Evolutionary conservation across 2,113 vertebrate genomes (phyloP).

Genomic region (Zingel zingel): DNA sequence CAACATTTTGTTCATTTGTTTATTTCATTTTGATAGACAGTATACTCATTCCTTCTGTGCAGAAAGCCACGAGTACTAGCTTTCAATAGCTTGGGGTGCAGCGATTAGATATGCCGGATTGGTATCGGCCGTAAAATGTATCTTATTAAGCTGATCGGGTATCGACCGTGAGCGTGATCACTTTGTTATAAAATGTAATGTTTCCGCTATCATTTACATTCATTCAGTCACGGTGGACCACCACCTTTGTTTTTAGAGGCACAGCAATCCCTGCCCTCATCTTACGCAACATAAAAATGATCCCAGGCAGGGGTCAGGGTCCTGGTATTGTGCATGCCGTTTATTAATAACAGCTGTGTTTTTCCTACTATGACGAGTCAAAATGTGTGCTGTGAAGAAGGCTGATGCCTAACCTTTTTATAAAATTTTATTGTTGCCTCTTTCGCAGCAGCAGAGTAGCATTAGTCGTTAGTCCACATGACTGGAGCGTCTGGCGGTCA

Average conservation of each 20-base stretch:
- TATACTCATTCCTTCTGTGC: neutral
- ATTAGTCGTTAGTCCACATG: slow-evolving; percentile 84
- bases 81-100: neutral
- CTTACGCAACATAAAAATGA: neutral
- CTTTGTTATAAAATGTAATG: neutral
- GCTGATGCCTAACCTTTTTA: neutral
- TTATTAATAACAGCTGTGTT: neutral
- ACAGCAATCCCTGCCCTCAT: neutral
- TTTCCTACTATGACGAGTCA: neutral
- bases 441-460: slow-evolving; percentile 84
- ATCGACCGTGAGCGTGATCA: neutral
- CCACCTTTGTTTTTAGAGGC: neutral
- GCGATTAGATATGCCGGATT: neutral
- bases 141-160: neutral
- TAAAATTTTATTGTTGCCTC: slow-evolving; percentile 20
- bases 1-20: slow-evolving; percentile 46
- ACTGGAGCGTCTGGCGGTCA: slow-evolving; percentile 82
- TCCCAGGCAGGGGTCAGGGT: neutral
- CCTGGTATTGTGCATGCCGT: neutral
- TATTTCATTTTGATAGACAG: neutral
- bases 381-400: neutral
- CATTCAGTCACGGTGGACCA: neutral
- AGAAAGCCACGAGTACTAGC: neutral
- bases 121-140: too few species aligned
- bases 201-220: neutral